Conservation (phyloP, 2,888 invertebrate genomes). For the Thyatira batis region DNA sequence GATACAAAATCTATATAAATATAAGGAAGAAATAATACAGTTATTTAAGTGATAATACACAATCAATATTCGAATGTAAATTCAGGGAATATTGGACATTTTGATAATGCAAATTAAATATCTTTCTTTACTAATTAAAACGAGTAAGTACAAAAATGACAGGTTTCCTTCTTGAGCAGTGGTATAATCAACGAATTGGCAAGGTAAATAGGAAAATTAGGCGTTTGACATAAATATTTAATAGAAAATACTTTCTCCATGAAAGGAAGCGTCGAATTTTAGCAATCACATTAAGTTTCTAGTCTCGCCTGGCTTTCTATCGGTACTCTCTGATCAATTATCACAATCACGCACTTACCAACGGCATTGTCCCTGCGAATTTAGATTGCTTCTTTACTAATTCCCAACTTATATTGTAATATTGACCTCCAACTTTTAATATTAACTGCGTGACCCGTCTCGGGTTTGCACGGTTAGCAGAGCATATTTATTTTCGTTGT, state of each 20-base stretch:
- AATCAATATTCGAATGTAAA: too few relatives aligned
- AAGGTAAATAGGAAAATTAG: neutral
- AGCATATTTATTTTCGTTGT: too few relatives aligned
- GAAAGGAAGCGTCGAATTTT: neutral
- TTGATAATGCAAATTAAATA: too few relatives aligned
- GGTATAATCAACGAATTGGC: neutral
- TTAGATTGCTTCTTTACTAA: neutral
- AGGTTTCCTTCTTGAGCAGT: too few relatives aligned
- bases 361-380: conserved; percentile 1
- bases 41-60: too few relatives aligned
- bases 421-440: neutral
- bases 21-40: too few relatives aligned
- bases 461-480: too few relatives aligned
- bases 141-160: neutral
- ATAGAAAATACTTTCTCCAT: conserved; percentile 2
- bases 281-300: conserved; percentile 29
- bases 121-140: too few relatives aligned
- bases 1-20: too few relatives aligned
- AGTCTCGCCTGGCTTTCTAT: conserved; percentile 34
- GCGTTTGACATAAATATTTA: neutral
- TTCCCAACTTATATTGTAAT: neutral
- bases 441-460: too few relatives aligned
- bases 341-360: conserved; percentile 3
- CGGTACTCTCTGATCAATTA: conserved; percentile 19
- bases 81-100: too few relatives aligned